A percentile compares a stretch with the other conserved stretches of the same genome.
Evolutionary conservation across 2,113 vertebrate species (phyloP).

Genomic region (Pleuronectes platessa): DNA sequence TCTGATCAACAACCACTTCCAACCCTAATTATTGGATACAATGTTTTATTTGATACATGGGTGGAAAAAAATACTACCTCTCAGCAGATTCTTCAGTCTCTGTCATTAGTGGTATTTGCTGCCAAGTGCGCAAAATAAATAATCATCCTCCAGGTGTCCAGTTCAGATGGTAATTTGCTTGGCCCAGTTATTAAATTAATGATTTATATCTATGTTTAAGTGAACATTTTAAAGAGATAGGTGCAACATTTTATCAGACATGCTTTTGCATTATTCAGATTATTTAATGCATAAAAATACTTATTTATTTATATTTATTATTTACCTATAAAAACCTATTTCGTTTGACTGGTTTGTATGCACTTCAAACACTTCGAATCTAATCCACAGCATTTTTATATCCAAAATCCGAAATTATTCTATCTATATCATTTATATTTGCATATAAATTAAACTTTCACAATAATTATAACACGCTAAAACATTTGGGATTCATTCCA

Average conservation of each 20-base stretch:
- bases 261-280: too few species aligned
- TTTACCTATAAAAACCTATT: too few species aligned
- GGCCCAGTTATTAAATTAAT: background rate
- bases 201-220: background rate
- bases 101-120: slow-evolving; percentile 64
- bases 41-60: slow-evolving; percentile 54
- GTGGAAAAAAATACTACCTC: slow-evolving; percentile 35
- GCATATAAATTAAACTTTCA: background rate
- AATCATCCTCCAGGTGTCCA: slow-evolving; percentile 55
- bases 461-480: background rate
- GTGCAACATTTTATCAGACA: too few species aligned
- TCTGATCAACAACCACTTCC: slow-evolving; percentile 41
- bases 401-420: background rate
- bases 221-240: background rate
- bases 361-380: too few species aligned
- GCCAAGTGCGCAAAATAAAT: slow-evolving; percentile 56
- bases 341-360: too few species aligned
- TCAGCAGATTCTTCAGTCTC: slow-evolving; percentile 60
- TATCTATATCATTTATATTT: background rate
- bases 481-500: background rate
- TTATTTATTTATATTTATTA: too few species aligned
- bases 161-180: background rate
- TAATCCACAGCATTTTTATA: background rate
- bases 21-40: slow-evolving; percentile 57
- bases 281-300: background rate